Evolutionary conservation across 1,140 invertebrate genomes (phyloP).

Genomic region (Acyrthosiphon pisum): DNA sequence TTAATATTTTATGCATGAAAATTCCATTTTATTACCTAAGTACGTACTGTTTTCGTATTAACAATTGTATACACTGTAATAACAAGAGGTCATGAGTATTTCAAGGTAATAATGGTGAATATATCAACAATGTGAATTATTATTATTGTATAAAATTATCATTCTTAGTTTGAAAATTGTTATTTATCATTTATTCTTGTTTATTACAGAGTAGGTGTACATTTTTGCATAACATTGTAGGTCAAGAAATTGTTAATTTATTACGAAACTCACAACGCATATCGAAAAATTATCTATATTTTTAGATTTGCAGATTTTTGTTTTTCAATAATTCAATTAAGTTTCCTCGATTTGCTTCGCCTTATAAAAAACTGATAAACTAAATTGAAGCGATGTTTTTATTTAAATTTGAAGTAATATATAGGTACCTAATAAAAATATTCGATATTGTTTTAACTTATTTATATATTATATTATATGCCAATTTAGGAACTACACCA

Average conservation of each 20-base stretch:
- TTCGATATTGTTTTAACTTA: neutral
- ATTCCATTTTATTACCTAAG: conserved; percentile 28
- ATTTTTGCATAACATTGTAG: neutral
- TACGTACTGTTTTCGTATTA: neutral
- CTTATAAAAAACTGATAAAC: neutral
- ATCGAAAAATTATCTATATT: neutral
- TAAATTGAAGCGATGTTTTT: neutral
- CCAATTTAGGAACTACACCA: neutral
- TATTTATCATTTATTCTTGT: neutral
- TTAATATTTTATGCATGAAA: conserved; percentile 20
- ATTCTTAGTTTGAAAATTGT: neutral
- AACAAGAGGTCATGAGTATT: conserved; percentile 35
- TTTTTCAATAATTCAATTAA: neutral
- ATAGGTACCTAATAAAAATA: too few relatives aligned
- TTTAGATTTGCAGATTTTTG: neutral
- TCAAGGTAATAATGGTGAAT: conserved; percentile 24
- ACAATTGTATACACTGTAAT: neutral
- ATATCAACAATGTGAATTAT: neutral
- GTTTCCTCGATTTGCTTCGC: neutral
- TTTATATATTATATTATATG: neutral
- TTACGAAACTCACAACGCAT: neutral
- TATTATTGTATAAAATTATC: neutral
- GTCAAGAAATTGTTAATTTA: neutral
- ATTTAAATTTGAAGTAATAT: too few relatives aligned
- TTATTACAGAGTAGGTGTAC: neutral